Conservation (phyloP, 1,140 invertebrate genomes). For the Tetragnatha versicolor region DNA sequence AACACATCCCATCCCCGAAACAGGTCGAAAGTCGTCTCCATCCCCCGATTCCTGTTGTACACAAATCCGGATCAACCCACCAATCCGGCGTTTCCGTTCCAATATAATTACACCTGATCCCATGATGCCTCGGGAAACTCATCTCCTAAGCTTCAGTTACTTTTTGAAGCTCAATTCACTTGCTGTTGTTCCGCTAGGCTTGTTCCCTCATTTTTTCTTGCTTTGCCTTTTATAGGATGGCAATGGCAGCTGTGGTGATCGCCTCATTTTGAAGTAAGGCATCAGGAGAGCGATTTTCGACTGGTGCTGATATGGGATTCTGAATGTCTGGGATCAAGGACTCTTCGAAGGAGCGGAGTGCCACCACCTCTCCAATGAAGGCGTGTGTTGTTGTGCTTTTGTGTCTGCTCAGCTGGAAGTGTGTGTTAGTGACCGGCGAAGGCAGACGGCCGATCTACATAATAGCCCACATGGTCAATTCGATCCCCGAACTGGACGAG, state of each 20-base stretch:
- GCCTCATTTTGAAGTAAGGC: slow-evolving; percentile 15
- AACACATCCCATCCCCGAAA: not conserved
- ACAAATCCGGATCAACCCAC: slow-evolving; percentile 19
- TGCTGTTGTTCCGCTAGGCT: not conserved
- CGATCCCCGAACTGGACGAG: slow-evolving; percentile 58
- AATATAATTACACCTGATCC: not conserved
- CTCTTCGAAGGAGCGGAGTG: not conserved
- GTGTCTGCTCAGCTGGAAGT: not conserved
- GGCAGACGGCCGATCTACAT: slow-evolving; percentile 58
- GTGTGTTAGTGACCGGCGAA: not conserved
- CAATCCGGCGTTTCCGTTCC: slow-evolving; percentile 13
- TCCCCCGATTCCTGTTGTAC: not conserved
- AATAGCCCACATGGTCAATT: slow-evolving; percentile 61
- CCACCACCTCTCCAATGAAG: not conserved
- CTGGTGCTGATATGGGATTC: not conserved
- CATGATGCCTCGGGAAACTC: not conserved
- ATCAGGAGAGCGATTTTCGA: not conserved
- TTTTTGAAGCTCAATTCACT: slow-evolving; percentile 27
- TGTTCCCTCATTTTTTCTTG: slow-evolving; percentile 13
- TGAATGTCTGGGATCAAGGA: not conserved
- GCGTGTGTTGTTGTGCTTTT: not conserved
- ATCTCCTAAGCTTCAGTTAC: slow-evolving; percentile 32
- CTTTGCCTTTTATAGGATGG: not conserved
- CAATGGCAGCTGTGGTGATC: slow-evolving; percentile 7
- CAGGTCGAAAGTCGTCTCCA: slow-evolving; percentile 37